Evolutionary conservation across 2,888 invertebrate species (phyloP), one percentile per base, ranked within the genome.

Genomic region (Corythucha ciliata): DNA sequence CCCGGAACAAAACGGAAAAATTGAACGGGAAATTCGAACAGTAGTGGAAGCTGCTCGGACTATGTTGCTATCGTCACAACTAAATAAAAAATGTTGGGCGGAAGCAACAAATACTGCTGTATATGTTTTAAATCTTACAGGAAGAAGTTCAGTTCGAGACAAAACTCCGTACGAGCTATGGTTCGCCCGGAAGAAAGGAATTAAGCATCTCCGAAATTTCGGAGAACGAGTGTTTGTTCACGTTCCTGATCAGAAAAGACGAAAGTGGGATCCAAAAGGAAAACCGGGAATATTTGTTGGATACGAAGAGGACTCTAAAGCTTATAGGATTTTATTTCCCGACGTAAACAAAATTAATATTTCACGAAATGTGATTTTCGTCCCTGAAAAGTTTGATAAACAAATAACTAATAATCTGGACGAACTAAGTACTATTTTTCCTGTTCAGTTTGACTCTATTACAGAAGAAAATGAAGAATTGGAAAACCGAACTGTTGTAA

Each of bases 231-330:
- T 52, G 4, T 40, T 16, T 27, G 25, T 22, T 10, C 52, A 52
- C 20, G n/a, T 52, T 1, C 46, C 47, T 29, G 32, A 47, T 24
- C 40, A 40, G 25, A 46, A 40, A 25, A 20, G 39, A 12, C 37
- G 25, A 22, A 52, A 40, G 41, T 52, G 40, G 47, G 52, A 40
- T 22, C 14, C 34, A 5, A 52, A 52, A 40, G 32, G 40, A 16
- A 27, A 47, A 33, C n/a, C 27, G 14, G 47, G 52, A 29, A 25
- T 46, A 22, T 52, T 47, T 40, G 46, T 52, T 12, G 52, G 47
- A 1, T 52, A 47, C 33, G 51, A 45, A 16, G 8, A 24, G 16
- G 26, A 45, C 22, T 32, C 26, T 18, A 45, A 51, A 36, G 44
- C 44, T n/a, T 45, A 45, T 36, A 20, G 51, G 18, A 44, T 51